Base-by-base conservation (phyloP, 2,797 vertebrate genomes). In the Cygnus olor region DNA sequence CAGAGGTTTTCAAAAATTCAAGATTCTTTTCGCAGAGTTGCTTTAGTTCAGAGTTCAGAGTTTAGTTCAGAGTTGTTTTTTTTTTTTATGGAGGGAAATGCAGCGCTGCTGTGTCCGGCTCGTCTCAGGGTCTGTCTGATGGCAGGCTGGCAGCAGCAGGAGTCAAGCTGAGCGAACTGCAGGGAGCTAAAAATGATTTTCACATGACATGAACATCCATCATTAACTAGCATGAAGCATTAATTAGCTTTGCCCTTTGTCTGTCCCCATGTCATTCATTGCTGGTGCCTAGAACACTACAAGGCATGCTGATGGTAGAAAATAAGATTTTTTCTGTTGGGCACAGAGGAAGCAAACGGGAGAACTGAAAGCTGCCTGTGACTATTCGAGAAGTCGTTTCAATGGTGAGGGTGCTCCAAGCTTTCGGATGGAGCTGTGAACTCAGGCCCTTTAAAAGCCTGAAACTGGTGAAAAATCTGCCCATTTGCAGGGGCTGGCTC, bases 101-200 rank as follows among this genome's bases (percentile, higher is more conserved):
- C 2, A 28, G 19, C 0, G 0, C 1, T 17, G 22, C 42, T 42
- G 7, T 14, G 1, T 10, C 34, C 0, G 0, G 9, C 10, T 44
- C 54, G 4, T 8, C 32, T 9, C 2, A 0, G 36, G 42, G 17
- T 14, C 17, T 2, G 0, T 56, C 40, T 2, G 0, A 1, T 11
- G 68, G 40, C 28, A 64, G n/a, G 20, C 38, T 3, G 10, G 56
- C 18, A 4, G 5, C 4, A 22, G 44, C 18, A 60, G 44, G 8
- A 47, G 17, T 38, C 7, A 10, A 42, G 47, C 53, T 74, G 38
- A 45, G 68, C 2, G 6, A 58, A 42, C 63, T 64, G 57, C 42
- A 16, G 9, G 25, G 66, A 82, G 34, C 34, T 64, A 30, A 73
- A 90, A 60, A 68, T 47, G 0, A 18, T 61, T 68, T 73, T 82